phyloP scores from a whole-genome alignment of 1,140 invertebrate species.

The Zelostemma sp. region DNA sequence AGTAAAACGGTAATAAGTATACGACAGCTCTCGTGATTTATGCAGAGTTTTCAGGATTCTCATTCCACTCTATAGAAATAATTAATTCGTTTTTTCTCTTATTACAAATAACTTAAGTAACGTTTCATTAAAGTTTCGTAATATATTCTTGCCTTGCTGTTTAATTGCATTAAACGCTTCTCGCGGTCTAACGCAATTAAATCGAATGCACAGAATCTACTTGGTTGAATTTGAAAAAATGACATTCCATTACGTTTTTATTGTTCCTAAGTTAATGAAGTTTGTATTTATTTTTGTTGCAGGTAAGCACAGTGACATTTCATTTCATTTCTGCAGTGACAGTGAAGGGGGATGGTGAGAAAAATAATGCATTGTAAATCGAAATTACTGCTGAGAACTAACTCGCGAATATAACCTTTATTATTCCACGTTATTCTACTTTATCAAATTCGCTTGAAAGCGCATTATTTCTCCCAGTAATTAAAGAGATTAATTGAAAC shows the following conservation, averaged over 20 bases:
- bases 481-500: no score
- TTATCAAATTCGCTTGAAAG: no score
- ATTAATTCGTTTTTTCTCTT: conserved; percentile 17
- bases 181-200: conserved; percentile 7
- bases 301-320: conserved; percentile 3
- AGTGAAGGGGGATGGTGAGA: background rate
- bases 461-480: no score
- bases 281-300: conserved; percentile 5
- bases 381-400: no score
- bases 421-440: no score
- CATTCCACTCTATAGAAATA: conserved; percentile 20
- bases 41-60: conserved; percentile 24
- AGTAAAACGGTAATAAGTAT: conserved; percentile 22
- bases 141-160: conserved; percentile 8
- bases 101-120: conserved; percentile 8
- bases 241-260: background rate
- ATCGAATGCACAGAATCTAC: background rate
- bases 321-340: background rate
- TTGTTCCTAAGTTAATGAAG: background rate
- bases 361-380: no score
- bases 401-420: no score
- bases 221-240: background rate
- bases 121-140: conserved; percentile 8
- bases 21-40: conserved; percentile 23
- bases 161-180: background rate